A percentile compares a stretch with the other conserved stretches of the same genome.
These are phyloP conservation scores for Belgica antarctica DNA, from an alignment of 2,888 invertebrate species.

Conservation along the genomic window DNA sequence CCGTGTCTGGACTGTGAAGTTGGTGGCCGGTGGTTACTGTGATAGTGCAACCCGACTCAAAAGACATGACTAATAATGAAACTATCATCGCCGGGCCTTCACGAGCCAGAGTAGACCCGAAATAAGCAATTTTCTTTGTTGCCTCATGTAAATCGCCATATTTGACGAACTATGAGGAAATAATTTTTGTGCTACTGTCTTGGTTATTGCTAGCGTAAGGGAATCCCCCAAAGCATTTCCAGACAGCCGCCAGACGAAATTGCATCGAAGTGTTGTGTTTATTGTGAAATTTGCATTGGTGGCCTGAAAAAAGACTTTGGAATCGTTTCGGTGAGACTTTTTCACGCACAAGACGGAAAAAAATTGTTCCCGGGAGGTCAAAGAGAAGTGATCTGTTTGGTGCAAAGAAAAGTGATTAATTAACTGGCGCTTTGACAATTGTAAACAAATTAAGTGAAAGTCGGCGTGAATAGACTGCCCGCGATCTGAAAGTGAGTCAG, in stretches of 20 bases:
- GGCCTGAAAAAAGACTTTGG: background rate
- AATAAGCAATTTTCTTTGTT: background rate
- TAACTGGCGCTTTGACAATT: background rate
- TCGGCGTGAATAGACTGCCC: background rate
- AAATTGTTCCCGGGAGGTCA: background rate
- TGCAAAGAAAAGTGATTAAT: background rate
- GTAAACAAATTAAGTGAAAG: background rate
- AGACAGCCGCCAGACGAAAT: background rate
- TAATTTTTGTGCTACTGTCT: slow-evolving; percentile 22
- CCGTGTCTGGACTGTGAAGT: too few species aligned
- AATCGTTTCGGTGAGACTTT: background rate
- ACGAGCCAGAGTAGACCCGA: too few species aligned
- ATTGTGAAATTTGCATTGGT: background rate
- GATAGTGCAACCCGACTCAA: too few species aligned
- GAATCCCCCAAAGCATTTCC: background rate
- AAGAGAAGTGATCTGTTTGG: too few species aligned
- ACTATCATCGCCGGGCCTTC: too few species aligned
- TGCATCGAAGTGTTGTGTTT: slow-evolving; percentile 1
- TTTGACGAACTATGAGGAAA: slow-evolving; percentile 2
- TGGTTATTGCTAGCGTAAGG: background rate
- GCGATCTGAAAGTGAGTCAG: background rate
- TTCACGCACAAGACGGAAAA: background rate
- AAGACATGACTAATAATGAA: too few species aligned
- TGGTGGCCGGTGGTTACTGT: too few species aligned
- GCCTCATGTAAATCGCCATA: slow-evolving; percentile 11